phyloP scores from a whole-genome alignment of 2,888 invertebrate genomes.

The Pachycephus smyrnensis region DNA sequence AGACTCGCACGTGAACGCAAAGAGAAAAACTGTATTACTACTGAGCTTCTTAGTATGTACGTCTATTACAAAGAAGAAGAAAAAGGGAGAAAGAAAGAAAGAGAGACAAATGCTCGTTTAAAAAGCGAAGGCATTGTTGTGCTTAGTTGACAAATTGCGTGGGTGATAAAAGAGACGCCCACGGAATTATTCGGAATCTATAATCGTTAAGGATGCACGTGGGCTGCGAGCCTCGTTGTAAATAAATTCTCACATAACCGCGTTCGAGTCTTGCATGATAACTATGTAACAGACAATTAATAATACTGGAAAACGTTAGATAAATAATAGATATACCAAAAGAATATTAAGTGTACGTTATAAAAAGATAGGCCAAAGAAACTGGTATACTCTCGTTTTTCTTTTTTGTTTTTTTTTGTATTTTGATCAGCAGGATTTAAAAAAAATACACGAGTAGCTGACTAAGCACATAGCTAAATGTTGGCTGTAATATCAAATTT shows the following conservation, averaged over 20 bases:
- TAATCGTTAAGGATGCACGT: background rate
- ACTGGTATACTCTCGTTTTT: conserved; percentile 17
- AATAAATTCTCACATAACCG: conserved; percentile 6
- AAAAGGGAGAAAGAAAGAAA: background rate
- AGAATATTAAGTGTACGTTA: conserved; percentile 25
- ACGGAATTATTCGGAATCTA: background rate
- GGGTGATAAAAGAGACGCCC: background rate
- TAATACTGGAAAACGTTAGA: conserved; percentile 14
- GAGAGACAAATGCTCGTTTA: background rate
- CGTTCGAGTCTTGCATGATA: conserved; percentile 18
- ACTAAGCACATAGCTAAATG: background rate
- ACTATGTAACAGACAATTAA: conserved; percentile 23
- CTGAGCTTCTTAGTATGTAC: background rate
- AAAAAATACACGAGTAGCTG: background rate
- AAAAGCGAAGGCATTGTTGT: background rate
- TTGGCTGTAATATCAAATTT: background rate
- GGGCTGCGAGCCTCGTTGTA: background rate
- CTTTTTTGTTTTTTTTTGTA: background rate
- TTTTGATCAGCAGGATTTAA: background rate
- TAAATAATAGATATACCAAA: conserved; percentile 23
- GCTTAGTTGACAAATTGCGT: background rate
- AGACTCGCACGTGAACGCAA: conserved; percentile 16
- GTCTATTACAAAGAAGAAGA: background rate
- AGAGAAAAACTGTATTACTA: background rate
- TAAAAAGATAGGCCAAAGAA: conserved; percentile 17